A percentile compares a stretch with the other conserved stretches of the same genome.
phyloP scores from a whole-genome alignment of 2,113 vertebrate genomes.

The Toxostoma redivivum region DNA sequence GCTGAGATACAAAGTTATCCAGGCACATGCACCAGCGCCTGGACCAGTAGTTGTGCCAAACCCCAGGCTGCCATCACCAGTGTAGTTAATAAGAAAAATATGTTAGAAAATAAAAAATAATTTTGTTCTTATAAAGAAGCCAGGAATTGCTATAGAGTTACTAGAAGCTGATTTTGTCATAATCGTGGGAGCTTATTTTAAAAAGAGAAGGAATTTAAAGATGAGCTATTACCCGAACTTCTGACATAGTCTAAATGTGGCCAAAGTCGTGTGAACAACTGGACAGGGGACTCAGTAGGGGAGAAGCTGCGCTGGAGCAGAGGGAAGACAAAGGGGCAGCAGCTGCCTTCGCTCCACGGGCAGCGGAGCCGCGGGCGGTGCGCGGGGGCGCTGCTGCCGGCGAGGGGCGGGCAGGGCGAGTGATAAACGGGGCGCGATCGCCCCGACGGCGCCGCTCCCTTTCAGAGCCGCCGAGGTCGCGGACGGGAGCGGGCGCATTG shows the following conservation, averaged over 20 bases:
- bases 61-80: fast-evolving
- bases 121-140: neutral
- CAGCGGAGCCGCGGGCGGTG: neutral
- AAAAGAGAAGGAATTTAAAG: neutral
- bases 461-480: neutral
- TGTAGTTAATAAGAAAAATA: fast-evolving
- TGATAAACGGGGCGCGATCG: neutral
- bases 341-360: neutral
- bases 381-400: neutral
- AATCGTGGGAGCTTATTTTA: fast-evolving
- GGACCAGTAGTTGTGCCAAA: fast-evolving
- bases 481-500: neutral
- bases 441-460: neutral
- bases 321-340: neutral
- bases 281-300: fast-evolving
- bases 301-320: neutral
- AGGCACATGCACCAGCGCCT: fast-evolving
- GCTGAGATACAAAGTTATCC: fast-evolving
- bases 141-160: neutral
- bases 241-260: neutral
- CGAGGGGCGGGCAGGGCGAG: neutral
- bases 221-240: neutral
- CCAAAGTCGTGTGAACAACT: neutral
- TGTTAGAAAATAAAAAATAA: neutral
- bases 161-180: neutral